Base-by-base conservation (phyloP, 2,888 invertebrate species). In the Cheilosia vulpina region DNA sequence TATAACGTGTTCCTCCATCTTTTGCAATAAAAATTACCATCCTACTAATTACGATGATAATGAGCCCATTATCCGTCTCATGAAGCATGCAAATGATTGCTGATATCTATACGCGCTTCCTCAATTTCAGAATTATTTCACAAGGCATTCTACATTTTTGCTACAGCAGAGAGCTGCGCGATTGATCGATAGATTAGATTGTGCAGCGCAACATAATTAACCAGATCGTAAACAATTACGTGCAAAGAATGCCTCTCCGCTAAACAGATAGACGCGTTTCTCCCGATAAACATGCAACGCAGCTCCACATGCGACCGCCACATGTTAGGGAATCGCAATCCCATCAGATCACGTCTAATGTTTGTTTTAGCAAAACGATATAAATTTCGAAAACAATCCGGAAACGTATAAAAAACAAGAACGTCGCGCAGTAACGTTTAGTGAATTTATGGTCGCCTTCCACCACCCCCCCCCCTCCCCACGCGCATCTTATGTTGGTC, bases 221-320 rank as follows among this genome's bases (percentile, higher is more conserved):
- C 69, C 65, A 65, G 79, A 75, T 79, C 84, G 75, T 84, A 69
- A 75, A 69, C 79, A 84, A 79, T 84, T 84, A 79, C 79, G 83
- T 79, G 83, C 47, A 43, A 69, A 21, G 73, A 79, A 78, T 73
- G 52, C 72, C 58, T 68, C 62, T n/a, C 24, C 11, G 21, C 34
- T 13, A 24, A 53, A 17, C 53, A 55, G 38, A 27, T 13, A 13
- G 50, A 71, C 34, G 41, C 50, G 50, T 47, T 52, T 53, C 58
- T 47, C 45, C 72, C 45, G 15, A 53, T 50, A 4, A 24, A 73
- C 62, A 68, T 79, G 63, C 83, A 69, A 7, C 47, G 1, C 6
- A 66, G 2, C 83, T 2, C 5, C 58, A 2, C 78, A 83, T 72
- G 78, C 78, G 82, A 60, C 27, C 19, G 41, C 68, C 73, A 50